Conservation (phyloP, 2,888 invertebrate genomes). For the Hanleya hanleyi region DNA sequence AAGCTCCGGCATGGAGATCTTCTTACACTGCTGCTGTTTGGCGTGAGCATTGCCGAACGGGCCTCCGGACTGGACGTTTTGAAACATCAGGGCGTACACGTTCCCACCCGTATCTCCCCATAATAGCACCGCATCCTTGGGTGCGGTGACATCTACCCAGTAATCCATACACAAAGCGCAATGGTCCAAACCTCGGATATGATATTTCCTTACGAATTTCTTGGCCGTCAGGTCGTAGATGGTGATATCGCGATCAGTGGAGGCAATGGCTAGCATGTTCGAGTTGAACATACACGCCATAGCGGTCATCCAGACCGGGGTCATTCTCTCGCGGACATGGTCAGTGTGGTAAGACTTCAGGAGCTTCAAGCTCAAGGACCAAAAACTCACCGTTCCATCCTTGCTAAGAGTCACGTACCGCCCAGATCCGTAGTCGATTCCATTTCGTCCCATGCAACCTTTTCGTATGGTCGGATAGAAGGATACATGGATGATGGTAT, state of each 20-base stretch:
- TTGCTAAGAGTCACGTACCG: conserved; percentile 84
- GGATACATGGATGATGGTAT: conserved; percentile 77
- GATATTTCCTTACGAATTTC: conserved; percentile 76
- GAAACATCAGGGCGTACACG: conserved; percentile 50
- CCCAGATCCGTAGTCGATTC: conserved; percentile 78
- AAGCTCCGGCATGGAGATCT: conserved; percentile 47
- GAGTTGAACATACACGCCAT: conserved; percentile 85
- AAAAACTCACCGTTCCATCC: conserved; percentile 86
- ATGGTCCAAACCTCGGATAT: conserved; percentile 80
- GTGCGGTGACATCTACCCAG: conserved; percentile 76
- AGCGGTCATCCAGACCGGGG: conserved; percentile 81
- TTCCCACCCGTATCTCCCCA: conserved; percentile 85
- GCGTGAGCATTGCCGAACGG: conserved; percentile 47
- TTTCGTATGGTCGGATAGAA: conserved; percentile 43
- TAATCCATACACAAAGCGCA: conserved; percentile 78
- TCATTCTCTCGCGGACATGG: conserved; percentile 75
- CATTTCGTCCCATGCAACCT: background rate
- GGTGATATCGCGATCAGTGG: conserved; percentile 84
- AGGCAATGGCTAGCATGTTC: conserved; percentile 84
- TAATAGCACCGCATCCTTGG: conserved; percentile 79
- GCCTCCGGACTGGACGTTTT: conserved; percentile 45
- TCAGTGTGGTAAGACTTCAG: conserved; percentile 44
- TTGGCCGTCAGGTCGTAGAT: conserved; percentile 80
- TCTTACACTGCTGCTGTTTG: conserved; percentile 45
- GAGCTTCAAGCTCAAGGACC: conserved; percentile 83